A percentile compares a stretch with the other conserved stretches of the same genome.
These are phyloP conservation scores for Mormyrus proboscirostris DNA, from an alignment of 2,797 vertebrate species.

Conservation along the genomic window DNA sequence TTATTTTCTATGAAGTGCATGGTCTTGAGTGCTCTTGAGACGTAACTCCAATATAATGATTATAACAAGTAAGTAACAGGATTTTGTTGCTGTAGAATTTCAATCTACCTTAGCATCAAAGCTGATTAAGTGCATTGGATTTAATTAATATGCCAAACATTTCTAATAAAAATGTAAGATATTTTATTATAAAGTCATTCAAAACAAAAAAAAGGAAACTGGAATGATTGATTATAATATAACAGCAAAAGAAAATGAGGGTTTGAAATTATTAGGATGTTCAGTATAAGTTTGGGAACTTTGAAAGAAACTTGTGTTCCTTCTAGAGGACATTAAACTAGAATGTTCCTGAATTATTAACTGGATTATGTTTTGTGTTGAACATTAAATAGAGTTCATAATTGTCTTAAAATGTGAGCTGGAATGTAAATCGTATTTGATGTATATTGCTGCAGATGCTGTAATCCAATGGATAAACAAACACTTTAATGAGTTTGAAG, in stretches of 20 bases:
- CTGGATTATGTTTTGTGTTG: neutral
- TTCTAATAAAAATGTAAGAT: neutral
- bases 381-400: neutral
- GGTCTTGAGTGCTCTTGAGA: neutral
- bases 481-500: neutral
- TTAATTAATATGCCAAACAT: neutral
- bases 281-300: neutral
- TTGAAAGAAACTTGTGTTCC: neutral
- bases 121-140: neutral
- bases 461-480: neutral
- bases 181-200: neutral
- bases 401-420: neutral
- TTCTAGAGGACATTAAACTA: neutral
- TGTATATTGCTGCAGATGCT: neutral
- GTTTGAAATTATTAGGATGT: neutral
- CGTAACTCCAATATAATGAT: slow-evolving; percentile 47
- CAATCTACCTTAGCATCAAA: neutral
- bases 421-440: too few relatives aligned
- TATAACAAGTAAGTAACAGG: slow-evolving; percentile 61
- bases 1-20: slow-evolving; percentile 10
- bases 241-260: neutral
- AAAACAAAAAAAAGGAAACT: neutral
- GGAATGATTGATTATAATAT: neutral
- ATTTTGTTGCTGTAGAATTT: neutral
- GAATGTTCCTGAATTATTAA: neutral